These are phyloP conservation scores for Staurois parvus DNA, from an alignment of 2,797 vertebrate species.

Conservation along the genomic window DNA sequence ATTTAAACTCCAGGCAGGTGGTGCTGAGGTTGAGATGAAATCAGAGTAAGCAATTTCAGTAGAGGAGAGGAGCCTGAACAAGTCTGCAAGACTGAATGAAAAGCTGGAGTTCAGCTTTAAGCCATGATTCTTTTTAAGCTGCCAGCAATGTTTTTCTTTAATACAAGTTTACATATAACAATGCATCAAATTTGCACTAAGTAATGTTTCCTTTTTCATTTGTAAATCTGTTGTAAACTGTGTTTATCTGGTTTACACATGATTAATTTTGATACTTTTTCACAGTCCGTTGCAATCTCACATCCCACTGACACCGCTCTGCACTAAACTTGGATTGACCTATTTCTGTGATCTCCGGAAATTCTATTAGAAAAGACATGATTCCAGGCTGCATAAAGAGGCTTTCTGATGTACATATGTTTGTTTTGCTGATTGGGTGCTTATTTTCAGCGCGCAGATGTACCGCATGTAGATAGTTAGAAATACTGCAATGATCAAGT, in stretches of 20 bases:
- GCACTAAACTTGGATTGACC: constrained; percentile 39
- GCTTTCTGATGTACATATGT: constrained; percentile 6
- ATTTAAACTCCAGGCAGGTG: too few relatives aligned
- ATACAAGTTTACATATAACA: background rate
- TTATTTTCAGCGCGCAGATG: constrained; percentile 9
- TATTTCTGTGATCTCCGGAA: constrained; percentile 33
- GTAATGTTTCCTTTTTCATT: constrained; percentile 15
- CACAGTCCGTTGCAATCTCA: constrained; percentile 32
- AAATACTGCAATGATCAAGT: background rate
- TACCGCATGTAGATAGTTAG: background rate
- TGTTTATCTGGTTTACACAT: constrained; percentile 42
- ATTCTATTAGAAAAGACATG: constrained; percentile 43
- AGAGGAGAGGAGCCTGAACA: background rate
- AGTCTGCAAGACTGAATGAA: background rate
- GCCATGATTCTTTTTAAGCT: background rate
- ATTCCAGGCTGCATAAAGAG: background rate
- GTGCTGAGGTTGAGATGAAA: too few relatives aligned
- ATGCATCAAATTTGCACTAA: background rate
- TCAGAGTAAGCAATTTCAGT: background rate
- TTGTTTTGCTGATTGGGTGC: constrained; percentile 22
- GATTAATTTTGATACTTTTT: constrained; percentile 45
- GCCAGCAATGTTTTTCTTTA: background rate
- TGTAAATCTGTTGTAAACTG: background rate
- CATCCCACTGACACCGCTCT: constrained; percentile 24
- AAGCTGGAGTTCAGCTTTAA: background rate